Conservation (phyloP, 2,888 invertebrate species). For the Drosophila kambysellisi region DNA sequence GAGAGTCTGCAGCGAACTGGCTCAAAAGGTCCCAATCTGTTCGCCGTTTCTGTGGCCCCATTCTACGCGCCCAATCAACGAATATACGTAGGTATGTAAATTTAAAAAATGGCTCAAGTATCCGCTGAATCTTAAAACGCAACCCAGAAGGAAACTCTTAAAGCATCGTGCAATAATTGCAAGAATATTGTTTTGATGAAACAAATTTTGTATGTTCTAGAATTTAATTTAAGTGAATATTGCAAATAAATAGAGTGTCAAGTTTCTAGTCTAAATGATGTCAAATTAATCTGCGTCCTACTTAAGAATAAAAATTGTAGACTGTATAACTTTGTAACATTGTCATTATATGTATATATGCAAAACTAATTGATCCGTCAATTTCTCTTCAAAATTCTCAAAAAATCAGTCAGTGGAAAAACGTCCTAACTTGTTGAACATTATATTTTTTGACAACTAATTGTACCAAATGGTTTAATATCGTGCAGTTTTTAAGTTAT, state of each 20-base stretch:
- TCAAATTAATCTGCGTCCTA: too few relatives aligned
- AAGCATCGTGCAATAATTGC: neutral
- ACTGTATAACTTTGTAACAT: too few relatives aligned
- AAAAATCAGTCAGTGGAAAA: neutral
- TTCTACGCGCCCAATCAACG: slow-evolving; percentile 43
- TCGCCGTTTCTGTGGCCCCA: slow-evolving; percentile 51
- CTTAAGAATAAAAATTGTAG: too few relatives aligned
- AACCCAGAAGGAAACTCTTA: neutral
- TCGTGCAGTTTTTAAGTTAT: slow-evolving; percentile 13
- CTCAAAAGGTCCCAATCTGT: slow-evolving; percentile 30
- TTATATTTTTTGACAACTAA: neutral
- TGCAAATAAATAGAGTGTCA: too few relatives aligned
- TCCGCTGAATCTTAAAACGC: slow-evolving; percentile 14
- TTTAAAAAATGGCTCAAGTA: slow-evolving; percentile 20
- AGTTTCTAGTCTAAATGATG: too few relatives aligned
- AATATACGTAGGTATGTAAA: slow-evolving; percentile 3
- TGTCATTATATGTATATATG: too few relatives aligned
- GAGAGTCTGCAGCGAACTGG: neutral
- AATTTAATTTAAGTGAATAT: too few relatives aligned
- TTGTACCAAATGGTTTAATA: neutral
- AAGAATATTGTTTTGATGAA: neutral
- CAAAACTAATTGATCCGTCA: neutral
- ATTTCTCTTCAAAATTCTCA: neutral
- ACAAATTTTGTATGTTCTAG: neutral
- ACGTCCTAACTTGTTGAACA: neutral